Evolutionary conservation across 2,113 vertebrate species (phyloP).

Genomic region (Melospiza georgiana): DNA sequence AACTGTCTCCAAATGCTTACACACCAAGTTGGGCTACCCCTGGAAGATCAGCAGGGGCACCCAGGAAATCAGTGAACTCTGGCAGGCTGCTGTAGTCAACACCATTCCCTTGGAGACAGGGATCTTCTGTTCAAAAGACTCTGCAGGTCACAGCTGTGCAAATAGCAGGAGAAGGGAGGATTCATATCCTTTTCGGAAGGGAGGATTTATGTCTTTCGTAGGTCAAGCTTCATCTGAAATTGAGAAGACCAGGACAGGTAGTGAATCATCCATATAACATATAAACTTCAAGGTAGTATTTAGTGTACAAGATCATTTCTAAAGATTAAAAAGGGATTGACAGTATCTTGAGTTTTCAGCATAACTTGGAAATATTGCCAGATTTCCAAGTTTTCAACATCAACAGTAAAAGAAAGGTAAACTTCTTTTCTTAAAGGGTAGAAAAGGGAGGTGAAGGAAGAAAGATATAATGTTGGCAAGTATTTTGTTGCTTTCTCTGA

Average conservation of each 20-base stretch:
- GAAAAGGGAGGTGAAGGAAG: background rate
- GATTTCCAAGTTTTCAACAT: background rate
- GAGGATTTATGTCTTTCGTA: background rate
- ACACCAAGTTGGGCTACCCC: background rate
- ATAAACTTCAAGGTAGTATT: background rate
- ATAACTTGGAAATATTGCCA: background rate
- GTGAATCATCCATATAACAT: background rate
- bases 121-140: background rate
- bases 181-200: background rate
- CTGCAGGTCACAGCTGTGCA: background rate
- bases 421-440: background rate
- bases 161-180: background rate
- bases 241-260: background rate
- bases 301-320: background rate
- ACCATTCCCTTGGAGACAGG: background rate
- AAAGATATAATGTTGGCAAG: constrained; percentile 13
- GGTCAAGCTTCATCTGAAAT: background rate
- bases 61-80: background rate
- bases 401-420: constrained; percentile 2
- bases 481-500: constrained; percentile 14
- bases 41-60: background rate
- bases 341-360: background rate
- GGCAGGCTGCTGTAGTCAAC: background rate
- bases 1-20: background rate
- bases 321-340: background rate